Conservation (phyloP, 2,888 invertebrate genomes). For the Loripinus fragilis region DNA sequence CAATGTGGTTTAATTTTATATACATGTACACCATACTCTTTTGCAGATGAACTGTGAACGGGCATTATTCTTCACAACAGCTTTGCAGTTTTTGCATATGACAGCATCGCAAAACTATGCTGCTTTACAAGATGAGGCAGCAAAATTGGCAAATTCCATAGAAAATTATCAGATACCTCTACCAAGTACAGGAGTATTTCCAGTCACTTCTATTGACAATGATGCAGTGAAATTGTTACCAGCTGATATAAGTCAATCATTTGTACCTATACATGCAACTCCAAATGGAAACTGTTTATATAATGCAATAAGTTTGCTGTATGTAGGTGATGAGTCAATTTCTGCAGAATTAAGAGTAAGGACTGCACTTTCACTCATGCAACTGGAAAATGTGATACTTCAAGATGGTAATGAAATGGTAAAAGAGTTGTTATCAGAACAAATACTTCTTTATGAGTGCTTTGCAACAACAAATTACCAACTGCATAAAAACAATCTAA, state of each 20-base stretch:
- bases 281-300: conserved; percentile 39
- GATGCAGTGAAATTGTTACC: conserved; percentile 14
- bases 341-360: conserved; percentile 30
- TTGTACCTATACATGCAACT: conserved; percentile 16
- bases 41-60: neutral
- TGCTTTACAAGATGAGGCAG: neutral
- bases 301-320: conserved; percentile 29
- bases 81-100: neutral
- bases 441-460: conserved; percentile 16
- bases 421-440: conserved; percentile 20
- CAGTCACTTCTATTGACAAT: neutral
- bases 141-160: neutral
- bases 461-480: conserved; percentile 9
- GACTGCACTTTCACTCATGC: conserved; percentile 25
- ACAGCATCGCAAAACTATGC: neutral
- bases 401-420: neutral
- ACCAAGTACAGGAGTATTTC: neutral
- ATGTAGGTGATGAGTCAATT: conserved; percentile 31
- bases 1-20: neutral
- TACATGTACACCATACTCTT: neutral
- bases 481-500: neutral
- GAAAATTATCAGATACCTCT: neutral
- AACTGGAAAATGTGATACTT: neutral
- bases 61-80: neutral
- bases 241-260: neutral